Conservation (phyloP, 2,113 vertebrate species). For the Halcyon senegalensis region DNA sequence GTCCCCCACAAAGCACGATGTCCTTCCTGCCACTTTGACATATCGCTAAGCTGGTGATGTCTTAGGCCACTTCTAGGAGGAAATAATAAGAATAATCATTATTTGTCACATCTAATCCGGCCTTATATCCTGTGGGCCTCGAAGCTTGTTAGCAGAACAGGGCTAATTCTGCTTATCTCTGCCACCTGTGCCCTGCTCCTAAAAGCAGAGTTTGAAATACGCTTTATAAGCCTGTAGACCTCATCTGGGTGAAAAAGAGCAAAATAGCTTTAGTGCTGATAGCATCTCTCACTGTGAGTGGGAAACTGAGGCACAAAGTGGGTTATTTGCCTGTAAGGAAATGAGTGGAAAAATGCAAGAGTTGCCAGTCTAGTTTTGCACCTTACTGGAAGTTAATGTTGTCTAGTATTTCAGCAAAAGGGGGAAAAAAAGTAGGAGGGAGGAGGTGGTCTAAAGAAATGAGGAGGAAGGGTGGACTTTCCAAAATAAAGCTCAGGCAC, state of each 20-base stretch:
- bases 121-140: conserved; percentile 37
- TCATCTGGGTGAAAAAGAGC: background rate
- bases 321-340: background rate
- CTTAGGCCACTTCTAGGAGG: conserved; percentile 1
- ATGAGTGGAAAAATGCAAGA: background rate
- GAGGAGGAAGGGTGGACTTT: background rate
- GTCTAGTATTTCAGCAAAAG: background rate
- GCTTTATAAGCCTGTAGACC: background rate
- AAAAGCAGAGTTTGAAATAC: background rate
- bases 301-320: conserved; percentile 15
- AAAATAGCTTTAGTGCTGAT: background rate
- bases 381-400: background rate
- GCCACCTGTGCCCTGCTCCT: conserved; percentile 1
- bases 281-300: background rate
- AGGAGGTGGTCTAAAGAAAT: background rate
- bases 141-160: conserved; percentile 18
- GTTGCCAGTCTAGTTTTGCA: background rate
- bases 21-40: background rate
- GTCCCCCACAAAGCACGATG: background rate
- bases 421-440: background rate
- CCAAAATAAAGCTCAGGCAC: background rate
- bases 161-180: conserved; percentile 37
- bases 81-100: conserved; percentile 35
- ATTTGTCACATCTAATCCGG: conserved; percentile 43
- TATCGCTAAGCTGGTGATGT: background rate